Evolutionary conservation across 1,140 invertebrate genomes (phyloP), one percentile per base, ranked within the genome.

Genomic region (Leptestheria dahalacensis): DNA sequence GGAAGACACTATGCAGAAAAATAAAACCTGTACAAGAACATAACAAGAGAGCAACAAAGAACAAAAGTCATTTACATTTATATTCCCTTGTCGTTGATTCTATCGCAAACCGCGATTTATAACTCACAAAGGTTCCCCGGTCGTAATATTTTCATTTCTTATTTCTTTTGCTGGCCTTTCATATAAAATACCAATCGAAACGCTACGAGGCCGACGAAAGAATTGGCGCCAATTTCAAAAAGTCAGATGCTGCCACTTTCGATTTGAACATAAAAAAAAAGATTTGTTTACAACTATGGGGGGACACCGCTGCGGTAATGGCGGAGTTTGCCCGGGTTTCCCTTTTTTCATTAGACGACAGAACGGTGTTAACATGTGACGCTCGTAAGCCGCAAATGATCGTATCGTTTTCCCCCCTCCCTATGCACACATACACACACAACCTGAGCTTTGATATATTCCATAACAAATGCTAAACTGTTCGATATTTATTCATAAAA

Each of bases 31-130:
- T 21, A 6, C 20, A 25, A 25, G 21, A 9, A 41, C 4, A 56
- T 33, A 41, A 56, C 53, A 41, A 28, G 53, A 20, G 33, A 25
- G 33, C 21, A 26, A 56, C 21, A 41, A 29, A 41, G 25, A 25
- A 56, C 41, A 41, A 26, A 28, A 33, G 23, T 26, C 41, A 26
- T 56, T 29, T 25, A 56, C 23, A 26, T 1, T 41, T 25, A 41
- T 25, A 56, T 41, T 56, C 41, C 26, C 25, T 33, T 56, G 53
- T 56, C 23, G 53, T 28, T 56, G 50, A 52, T 41, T 41, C 33
- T 41, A 41, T 41, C 33, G 15, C 33, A 6, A 15, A 15, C 33
- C 33, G 53, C 28, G 53, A 33, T 33, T 56, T 56, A 56, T 20
- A 41, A 56, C 20, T 56, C 28, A 56, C 53, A 56, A 56, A 56